Evolutionary conservation across 2,113 vertebrate genomes (phyloP), one percentile per base, ranked within the genome.

Genomic region (Colinus virginianus): DNA sequence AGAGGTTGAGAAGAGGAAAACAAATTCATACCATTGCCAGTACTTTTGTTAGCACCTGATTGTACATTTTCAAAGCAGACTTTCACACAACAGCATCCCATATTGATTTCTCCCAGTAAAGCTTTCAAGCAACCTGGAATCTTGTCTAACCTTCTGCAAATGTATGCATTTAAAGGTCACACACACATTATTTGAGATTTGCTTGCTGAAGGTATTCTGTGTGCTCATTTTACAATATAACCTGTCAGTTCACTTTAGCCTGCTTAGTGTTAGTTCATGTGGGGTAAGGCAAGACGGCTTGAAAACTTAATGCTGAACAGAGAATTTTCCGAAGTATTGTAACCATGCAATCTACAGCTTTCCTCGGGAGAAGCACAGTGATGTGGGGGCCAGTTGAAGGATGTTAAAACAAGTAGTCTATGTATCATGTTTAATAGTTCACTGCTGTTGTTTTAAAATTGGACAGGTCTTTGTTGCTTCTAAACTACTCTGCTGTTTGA

Each of bases 91-190:
- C 59, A 61, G 51, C 56, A 87, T 67, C 55, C 32, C 0, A 0
- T 62, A 72, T 45, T 92, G 88, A 82, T 94, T 78, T 91, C 79
- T 79, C 34, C 19, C 75, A 46, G 49, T 34, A 49, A 83, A 84
- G 46, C 69, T 90, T 90, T 82, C 87, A 69, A 79, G 77, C 45
- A 79, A 36, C 49, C 55, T 94, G 69, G 78, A 89, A 90, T 94
- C 89, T 92, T 89, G 75, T 76, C 82, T 95, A 87, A 77, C 79
- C 72, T 69, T 87, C 84, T 90, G 61, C 71, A 93, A 78, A 81
- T 86, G 70, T 45, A 88, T 81, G 66, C 58, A 62, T 87, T 88
- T 95, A 94, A 93, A 94, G 94, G 91, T 94, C 95, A 90, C 1
- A 28, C 1, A 28, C 71, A 88, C 61, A 61, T 88, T 92, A 78